Conservation (phyloP, 1,140 invertebrate genomes). For the Anoplolepis gracilipes region DNA sequence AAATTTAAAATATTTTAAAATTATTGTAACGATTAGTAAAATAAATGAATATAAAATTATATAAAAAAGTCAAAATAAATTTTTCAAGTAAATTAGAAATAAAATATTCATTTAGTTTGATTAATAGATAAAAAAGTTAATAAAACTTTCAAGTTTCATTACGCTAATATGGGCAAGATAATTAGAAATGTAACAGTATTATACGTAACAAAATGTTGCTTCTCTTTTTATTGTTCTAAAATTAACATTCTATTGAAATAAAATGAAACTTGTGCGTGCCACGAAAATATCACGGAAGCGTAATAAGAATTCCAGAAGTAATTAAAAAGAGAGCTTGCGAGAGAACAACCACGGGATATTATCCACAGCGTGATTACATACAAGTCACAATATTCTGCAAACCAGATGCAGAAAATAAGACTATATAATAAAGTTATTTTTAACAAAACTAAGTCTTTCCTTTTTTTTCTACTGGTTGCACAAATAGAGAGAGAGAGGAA, state of each 20-base stretch:
- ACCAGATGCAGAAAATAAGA: slow-evolving; percentile 40
- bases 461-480: slow-evolving; percentile 3
- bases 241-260: neutral
- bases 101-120: too few relatives aligned
- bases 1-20: too few relatives aligned
- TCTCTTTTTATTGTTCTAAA: neutral
- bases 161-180: too few relatives aligned
- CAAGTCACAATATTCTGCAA: slow-evolving; percentile 16
- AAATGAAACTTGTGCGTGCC: neutral
- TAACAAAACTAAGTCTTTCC: slow-evolving; percentile 49
- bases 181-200: neutral
- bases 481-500: neutral
- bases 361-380: slow-evolving; percentile 25
- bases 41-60: too few relatives aligned
- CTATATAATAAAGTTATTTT: slow-evolving; percentile 74
- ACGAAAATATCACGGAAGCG: neutral
- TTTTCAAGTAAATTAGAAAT: too few relatives aligned
- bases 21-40: too few relatives aligned
- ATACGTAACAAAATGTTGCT: neutral
- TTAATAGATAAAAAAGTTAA: too few relatives aligned
- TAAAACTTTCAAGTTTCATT: too few relatives aligned
- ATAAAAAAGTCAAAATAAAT: too few relatives aligned
- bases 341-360: neutral
- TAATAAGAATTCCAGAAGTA: slow-evolving; percentile 34
- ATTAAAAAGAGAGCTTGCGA: slow-evolving; percentile 33